Evolutionary conservation across 2,113 vertebrate species (phyloP).

Genomic region (Astur gentilis): DNA sequence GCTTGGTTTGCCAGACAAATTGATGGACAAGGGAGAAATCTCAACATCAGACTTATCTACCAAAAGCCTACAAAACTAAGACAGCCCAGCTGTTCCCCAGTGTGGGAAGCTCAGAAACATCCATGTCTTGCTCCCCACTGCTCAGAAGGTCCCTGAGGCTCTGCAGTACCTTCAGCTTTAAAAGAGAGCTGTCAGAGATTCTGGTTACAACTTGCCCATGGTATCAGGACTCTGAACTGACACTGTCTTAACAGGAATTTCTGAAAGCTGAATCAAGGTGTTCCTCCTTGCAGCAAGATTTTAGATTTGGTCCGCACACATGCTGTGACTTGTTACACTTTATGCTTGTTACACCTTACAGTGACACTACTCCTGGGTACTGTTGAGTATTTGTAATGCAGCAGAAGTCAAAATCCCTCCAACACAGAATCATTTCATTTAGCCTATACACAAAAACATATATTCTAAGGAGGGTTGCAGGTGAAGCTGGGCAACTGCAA

Average conservation of each 20-base stretch:
- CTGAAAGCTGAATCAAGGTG: neutral
- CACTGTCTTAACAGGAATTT: neutral
- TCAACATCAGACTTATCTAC: neutral
- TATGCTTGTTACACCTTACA: neutral
- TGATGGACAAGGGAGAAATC: neutral
- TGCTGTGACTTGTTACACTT: neutral
- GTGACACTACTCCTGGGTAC: neutral
- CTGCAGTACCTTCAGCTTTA: neutral
- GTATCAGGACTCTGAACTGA: neutral
- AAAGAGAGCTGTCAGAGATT: neutral
- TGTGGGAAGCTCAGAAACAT: neutral
- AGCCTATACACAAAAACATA: neutral
- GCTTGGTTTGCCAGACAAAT: neutral
- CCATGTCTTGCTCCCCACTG: fast-evolving
- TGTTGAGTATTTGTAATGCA: fast-evolving
- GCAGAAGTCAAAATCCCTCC: neutral
- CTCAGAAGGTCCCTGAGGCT: neutral
- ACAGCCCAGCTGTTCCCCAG: fast-evolving
- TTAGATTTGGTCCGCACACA: neutral
- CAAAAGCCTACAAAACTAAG: neutral
- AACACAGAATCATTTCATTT: fast-evolving
- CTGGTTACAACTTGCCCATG: neutral
- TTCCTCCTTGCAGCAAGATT: neutral
- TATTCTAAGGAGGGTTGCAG: neutral
- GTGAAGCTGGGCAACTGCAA: neutral